phyloP scores from a whole-genome alignment of 2,113 vertebrate genomes.

The Naja naja region DNA sequence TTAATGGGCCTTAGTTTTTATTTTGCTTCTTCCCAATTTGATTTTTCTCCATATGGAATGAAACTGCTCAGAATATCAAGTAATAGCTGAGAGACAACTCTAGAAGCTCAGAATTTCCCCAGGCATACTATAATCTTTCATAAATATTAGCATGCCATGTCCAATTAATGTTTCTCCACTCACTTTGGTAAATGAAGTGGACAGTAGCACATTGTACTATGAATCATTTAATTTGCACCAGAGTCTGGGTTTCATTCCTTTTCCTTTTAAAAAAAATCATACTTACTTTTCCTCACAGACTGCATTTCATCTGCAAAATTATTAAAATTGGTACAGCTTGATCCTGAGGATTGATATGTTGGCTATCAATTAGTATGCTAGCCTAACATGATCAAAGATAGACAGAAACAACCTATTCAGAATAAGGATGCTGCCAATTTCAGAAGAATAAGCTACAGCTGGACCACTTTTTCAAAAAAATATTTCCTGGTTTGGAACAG shows the following conservation, averaged over 20 bases:
- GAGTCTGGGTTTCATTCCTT: slow-evolving; percentile 6
- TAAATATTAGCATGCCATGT: slow-evolving; percentile 60
- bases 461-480: background rate
- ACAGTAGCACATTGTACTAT: slow-evolving; percentile 43
- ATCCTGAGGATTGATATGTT: background rate
- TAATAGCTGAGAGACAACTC: slow-evolving; percentile 48
- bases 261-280: slow-evolving; percentile 19
- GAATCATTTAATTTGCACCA: slow-evolving; percentile 41
- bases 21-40: background rate
- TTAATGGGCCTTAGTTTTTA: background rate
- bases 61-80: slow-evolving; percentile 42
- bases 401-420: background rate
- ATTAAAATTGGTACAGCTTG: background rate
- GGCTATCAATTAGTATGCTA: background rate
- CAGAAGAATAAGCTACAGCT: background rate
- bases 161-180: slow-evolving; percentile 52
- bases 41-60: slow-evolving; percentile 1
- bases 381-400: background rate
- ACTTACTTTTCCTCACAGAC: background rate
- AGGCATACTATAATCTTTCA: slow-evolving; percentile 50
- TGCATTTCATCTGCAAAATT: slow-evolving; percentile 4
- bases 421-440: background rate
- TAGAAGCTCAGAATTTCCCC: slow-evolving; percentile 45
- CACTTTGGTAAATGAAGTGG: slow-evolving; percentile 49
- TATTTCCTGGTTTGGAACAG: background rate